Percentiles rank a stretch among this genome's conserved stretches.
phyloP scores from a whole-genome alignment of 2,797 vertebrate genomes.

The Pogoniulus pusillus region DNA sequence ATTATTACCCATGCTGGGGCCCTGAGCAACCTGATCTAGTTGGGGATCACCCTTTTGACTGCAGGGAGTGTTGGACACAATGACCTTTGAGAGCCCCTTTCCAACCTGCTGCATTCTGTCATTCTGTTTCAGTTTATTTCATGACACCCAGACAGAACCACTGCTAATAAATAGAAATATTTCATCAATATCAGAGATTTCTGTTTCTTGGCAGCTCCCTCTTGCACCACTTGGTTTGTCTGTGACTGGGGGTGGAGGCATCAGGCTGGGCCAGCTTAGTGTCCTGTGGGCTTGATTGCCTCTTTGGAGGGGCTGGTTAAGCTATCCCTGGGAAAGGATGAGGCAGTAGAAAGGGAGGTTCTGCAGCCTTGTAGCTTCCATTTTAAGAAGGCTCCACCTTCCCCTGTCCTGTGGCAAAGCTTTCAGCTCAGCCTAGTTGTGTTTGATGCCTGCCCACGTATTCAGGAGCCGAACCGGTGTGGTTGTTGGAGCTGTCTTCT shows the following conservation, averaged over 20 bases:
- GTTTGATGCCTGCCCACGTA: fast-evolving
- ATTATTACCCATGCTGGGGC: no score
- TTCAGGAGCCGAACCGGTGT: fast-evolving
- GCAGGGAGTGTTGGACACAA: no score
- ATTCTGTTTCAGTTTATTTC: neutral
- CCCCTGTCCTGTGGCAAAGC: neutral
- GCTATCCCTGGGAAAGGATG: neutral
- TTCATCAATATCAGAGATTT: neutral
- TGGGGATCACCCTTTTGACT: no score
- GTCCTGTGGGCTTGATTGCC: fast-evolving
- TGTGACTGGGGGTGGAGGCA: neutral
- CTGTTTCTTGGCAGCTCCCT: neutral
- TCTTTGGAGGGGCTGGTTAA: neutral
- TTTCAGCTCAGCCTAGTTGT: neutral
- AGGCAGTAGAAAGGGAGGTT: fast-evolving
- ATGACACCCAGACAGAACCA: neutral
- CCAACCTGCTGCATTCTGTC: no score
- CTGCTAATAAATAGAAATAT: neutral
- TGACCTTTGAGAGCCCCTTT: no score
- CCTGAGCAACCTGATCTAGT: no score
- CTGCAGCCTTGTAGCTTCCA: fast-evolving
- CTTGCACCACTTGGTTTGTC: fast-evolving
- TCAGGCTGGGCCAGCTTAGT: fast-evolving
- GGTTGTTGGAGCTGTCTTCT: fast-evolving
- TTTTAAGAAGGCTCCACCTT: neutral